Percentiles rank a stretch among this genome's conserved stretches.
Conservation (phyloP, 2,113 vertebrate genomes). For the Callopanchax toddi region DNA sequence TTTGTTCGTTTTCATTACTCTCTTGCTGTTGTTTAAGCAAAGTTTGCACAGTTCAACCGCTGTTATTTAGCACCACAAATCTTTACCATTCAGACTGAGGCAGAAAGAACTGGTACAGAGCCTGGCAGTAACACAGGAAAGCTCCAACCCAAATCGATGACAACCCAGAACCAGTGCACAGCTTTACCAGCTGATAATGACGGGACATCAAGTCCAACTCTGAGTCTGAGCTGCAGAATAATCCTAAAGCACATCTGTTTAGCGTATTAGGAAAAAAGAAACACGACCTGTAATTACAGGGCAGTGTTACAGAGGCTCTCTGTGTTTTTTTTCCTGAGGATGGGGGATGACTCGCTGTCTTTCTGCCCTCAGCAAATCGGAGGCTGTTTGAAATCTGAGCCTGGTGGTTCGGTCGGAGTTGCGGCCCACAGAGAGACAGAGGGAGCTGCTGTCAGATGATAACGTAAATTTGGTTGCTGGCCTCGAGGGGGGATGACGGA, state of each 20-base stretch:
- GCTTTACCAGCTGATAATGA: slow-evolving; percentile 55
- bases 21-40: too few species aligned
- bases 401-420: slow-evolving; percentile 31
- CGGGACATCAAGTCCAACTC: slow-evolving; percentile 50
- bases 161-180: not conserved
- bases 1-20: too few species aligned
- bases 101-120: too few species aligned
- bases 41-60: too few species aligned
- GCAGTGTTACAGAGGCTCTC: slow-evolving; percentile 57
- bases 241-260: slow-evolving; percentile 72
- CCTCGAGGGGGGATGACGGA: slow-evolving; percentile 33
- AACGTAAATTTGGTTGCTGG: slow-evolving; percentile 26
- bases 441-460: slow-evolving; percentile 38
- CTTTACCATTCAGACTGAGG: too few species aligned
- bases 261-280: slow-evolving; percentile 68
- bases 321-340: slow-evolving; percentile 32
- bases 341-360: slow-evolving; percentile 55
- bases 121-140: not conserved
- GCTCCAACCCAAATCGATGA: not conserved
- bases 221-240: slow-evolving; percentile 47
- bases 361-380: slow-evolving; percentile 54
- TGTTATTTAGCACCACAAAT: too few species aligned
- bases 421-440: slow-evolving; percentile 34
- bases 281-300: slow-evolving; percentile 75
- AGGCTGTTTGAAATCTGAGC: slow-evolving; percentile 73